Evolutionary conservation across 30 jellyfish, hydroid and myxozoan genomes (phyloP), one percentile per base, ranked within the genome.

Genomic region (Morbakka virulenta): DNA sequence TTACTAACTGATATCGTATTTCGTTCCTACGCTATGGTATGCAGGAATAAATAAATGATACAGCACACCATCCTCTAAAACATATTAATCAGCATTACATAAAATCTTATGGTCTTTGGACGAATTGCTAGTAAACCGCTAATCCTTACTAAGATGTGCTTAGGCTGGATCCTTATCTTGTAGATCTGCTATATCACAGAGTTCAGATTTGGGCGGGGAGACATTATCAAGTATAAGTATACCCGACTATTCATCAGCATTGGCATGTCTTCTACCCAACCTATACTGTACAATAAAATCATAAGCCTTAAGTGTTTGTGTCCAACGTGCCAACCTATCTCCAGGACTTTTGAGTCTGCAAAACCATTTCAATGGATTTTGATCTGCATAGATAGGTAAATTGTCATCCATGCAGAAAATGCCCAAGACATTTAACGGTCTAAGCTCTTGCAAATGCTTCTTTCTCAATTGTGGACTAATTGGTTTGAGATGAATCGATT

Each of bases 191-290:
- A 76, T 61, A 26, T 76, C 32, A 57, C 79, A 57, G 17, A 61
- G 69, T 35, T 76, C 79, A 24, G 64, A 32, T 33, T 36, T 41
- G n/a, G 87, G 87, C 69, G 78, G 64, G 14, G 86, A 52, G 62
- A 52, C 62, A 0, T 69, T 79, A 14, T 63, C 47, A 24, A 61
- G 27, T 1, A 76, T n/a, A 28, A 81, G 89, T 67, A 64, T 63
- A 2, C 75, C 67, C n/a, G 94, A 82, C 28, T 70, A 32, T 61
- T 78, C 89, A 65, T 72, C 94, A 4, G 94, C 94, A 28, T 71
- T 74, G 1, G 74, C 83, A 48, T 72, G 53, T 67, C 64, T 11
- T 1, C 14, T 20, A 6, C 93, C 93, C 23, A 87, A 80, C 50
- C 86, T 72, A 50, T 81, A 62, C 32, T 67, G 77, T 32, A 80